Evolutionary conservation across 2,888 invertebrate genomes (phyloP), one percentile per base, ranked within the genome.

Genomic region (Lathronympha strigana): DNA sequence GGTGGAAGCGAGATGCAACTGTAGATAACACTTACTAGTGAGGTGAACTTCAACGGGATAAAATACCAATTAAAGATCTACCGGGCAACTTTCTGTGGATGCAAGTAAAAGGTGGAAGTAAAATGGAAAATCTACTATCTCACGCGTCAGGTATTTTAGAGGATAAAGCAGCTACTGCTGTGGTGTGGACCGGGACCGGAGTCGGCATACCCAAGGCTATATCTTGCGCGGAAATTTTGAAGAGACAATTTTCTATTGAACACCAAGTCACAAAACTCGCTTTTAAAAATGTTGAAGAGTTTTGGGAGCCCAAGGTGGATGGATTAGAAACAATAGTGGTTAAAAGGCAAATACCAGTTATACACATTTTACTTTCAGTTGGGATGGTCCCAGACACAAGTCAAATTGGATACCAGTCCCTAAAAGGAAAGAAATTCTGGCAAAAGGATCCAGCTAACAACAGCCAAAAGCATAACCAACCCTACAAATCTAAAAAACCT

Each of bases 201-300:
- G 94, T 95, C 28, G 96, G 95, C 4, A 94, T 97, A 17, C 93
- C 94, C 4, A 98, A 97, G 90, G 94, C 96, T n/a, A 95, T 98
- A 71, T 95, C 97, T 38, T 98, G 98, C 90, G 97, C 95, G 0
- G 98, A 98, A 93, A 95, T 98, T 66, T 93, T 97, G 79, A 98
- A 98, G 85, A 92, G 95, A 69, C 94, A 95, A 76, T 93, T 92
- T 74, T 93, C 94, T 68, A 93, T 94, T 31, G 87, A 95, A 61
- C 94, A 96, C 87, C 97, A 97, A 93, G 93, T 96, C 47, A 96
- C 95, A 4, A 95, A 94, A 81, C 92, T 97, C 60, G 93, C 94
- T 68, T 95, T 95, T 74, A 93, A 94, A 82, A 93, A 89, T 72
- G 93, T 95, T 70, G 94, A 95, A 87, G 97, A 96, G 87, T 95